A percentile compares a stretch with the other conserved stretches of the same genome.
Evolutionary conservation across 2,888 invertebrate species (phyloP).

Genomic region (Phortica magna): DNA sequence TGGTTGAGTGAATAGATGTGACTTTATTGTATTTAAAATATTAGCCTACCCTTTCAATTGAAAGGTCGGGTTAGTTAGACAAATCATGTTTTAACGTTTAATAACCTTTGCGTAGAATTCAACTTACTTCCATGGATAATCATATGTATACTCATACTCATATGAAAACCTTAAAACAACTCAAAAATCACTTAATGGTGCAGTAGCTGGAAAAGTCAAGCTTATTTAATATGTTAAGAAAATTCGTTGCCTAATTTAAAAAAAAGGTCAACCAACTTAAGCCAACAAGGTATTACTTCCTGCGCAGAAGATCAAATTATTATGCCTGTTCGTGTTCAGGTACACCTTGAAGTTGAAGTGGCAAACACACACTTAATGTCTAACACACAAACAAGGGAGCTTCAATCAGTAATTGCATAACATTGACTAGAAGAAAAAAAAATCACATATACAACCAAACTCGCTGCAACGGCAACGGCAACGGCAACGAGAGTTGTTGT

Average conservation of each 20-base stretch:
- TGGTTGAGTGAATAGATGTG: neutral
- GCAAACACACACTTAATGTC: neutral
- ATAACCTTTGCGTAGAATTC: too few species aligned
- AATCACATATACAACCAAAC: slow-evolving; percentile 6
- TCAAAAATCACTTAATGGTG: too few species aligned
- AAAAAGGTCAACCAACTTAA: neutral
- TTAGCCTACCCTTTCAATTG: too few species aligned
- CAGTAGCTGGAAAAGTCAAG: too few species aligned
- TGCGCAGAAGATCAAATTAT: neutral
- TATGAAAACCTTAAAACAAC: too few species aligned
- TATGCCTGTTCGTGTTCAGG: neutral
- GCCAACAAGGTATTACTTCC: neutral
- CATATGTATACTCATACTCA: too few species aligned
- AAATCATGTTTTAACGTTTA: too few species aligned
- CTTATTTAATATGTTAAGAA: too few species aligned
- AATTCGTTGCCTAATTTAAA: neutral
- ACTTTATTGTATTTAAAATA: too few species aligned
- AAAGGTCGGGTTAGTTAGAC: too few species aligned
- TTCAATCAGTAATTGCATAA: slow-evolving; percentile 66
- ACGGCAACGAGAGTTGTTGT: slow-evolving; percentile 19
- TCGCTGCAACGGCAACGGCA: slow-evolving; percentile 11
- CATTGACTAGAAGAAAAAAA: slow-evolving; percentile 55
- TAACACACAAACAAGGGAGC: neutral
- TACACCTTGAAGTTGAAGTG: neutral
- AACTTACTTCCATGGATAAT: too few species aligned